Percentiles rank a stretch among this genome's conserved stretches.
Evolutionary conservation across 2,797 vertebrate species (phyloP).

Genomic region (Odontamblyopus lacepedii): DNA sequence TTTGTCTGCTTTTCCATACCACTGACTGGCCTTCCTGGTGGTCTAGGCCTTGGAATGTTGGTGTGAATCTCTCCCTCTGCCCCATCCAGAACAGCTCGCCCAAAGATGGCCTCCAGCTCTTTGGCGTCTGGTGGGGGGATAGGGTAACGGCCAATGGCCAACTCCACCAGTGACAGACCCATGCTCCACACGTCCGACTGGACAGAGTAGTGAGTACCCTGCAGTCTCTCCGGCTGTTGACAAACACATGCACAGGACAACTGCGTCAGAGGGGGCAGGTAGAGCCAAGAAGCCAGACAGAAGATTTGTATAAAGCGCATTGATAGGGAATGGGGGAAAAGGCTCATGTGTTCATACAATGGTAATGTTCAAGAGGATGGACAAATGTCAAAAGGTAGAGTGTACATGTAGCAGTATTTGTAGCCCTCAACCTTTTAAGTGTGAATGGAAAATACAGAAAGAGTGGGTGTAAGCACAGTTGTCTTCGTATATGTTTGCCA

Average conservation of each 20-base stretch:
- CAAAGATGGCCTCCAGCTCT: slow-evolving; percentile 95
- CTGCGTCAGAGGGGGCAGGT: slow-evolving; percentile 67
- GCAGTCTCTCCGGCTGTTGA: slow-evolving; percentile 94
- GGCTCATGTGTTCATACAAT: slow-evolving; percentile 13
- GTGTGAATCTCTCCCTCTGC: slow-evolving; percentile 84
- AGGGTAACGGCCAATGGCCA: slow-evolving; percentile 94
- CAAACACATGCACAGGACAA: slow-evolving; percentile 46
- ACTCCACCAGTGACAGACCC: slow-evolving; percentile 96
- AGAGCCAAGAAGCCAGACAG: slow-evolving; percentile 59
- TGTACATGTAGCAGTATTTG: neutral
- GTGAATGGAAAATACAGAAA: slow-evolving; percentile 41
- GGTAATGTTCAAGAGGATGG: slow-evolving; percentile 11
- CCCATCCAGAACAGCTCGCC: slow-evolving; percentile 84
- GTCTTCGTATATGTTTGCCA: slow-evolving; percentile 54
- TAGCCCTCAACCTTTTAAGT: neutral
- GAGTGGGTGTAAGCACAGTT: slow-evolving; percentile 38
- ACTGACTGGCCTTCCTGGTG: slow-evolving; percentile 89
- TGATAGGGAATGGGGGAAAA: slow-evolving; percentile 32
- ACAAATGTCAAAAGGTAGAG: slow-evolving; percentile 13
- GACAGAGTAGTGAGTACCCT: slow-evolving; percentile 97
- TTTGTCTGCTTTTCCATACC: slow-evolving; percentile 73
- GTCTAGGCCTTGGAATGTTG: slow-evolving; percentile 87
- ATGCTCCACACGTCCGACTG: slow-evolving; percentile 99
- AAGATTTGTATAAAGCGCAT: slow-evolving; percentile 26
- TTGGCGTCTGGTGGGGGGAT: slow-evolving; percentile 95